Conservation (phyloP, 2,797 vertebrate genomes). For the Tarsius wallacei region DNA sequence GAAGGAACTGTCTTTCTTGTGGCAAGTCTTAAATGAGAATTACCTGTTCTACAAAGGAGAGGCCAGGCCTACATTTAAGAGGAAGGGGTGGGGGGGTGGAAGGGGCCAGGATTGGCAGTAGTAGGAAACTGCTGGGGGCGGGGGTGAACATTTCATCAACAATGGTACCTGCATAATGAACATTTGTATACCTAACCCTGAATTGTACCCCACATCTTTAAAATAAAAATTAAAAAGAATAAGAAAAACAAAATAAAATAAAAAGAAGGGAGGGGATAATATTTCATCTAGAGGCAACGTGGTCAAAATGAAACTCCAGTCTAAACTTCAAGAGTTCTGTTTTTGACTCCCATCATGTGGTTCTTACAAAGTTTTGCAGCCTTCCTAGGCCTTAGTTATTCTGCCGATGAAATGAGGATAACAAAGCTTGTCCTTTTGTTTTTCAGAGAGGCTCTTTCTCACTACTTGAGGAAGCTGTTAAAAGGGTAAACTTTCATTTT, state of each 20-base stretch:
- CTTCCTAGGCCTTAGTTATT: not conserved
- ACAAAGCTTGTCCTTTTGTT: not conserved
- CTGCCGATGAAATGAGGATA: not conserved
- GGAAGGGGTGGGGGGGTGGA: no score
- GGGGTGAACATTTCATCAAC: no score
- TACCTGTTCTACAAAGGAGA: not conserved
- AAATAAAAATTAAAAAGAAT: no score
- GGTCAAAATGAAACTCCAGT: not conserved
- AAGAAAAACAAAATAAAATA: no score
- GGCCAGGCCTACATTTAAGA: not conserved
- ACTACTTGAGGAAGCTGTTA: not conserved
- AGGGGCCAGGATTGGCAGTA: no score
- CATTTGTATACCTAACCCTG: no score
- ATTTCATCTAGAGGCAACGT: not conserved
- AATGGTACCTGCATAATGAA: no score
- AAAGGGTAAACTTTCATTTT: not conserved
- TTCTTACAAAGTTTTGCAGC: not conserved
- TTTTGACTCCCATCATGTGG: not conserved
- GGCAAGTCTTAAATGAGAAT: not conserved
- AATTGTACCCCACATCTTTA: no score
- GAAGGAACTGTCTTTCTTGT: not conserved
- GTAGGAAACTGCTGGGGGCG: no score
- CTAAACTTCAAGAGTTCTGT: not conserved
- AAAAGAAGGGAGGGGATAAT: not conserved
- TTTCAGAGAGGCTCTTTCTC: not conserved